phyloP scores from a whole-genome alignment of 2,888 invertebrate genomes.

The Pelosia muscerda region DNA sequence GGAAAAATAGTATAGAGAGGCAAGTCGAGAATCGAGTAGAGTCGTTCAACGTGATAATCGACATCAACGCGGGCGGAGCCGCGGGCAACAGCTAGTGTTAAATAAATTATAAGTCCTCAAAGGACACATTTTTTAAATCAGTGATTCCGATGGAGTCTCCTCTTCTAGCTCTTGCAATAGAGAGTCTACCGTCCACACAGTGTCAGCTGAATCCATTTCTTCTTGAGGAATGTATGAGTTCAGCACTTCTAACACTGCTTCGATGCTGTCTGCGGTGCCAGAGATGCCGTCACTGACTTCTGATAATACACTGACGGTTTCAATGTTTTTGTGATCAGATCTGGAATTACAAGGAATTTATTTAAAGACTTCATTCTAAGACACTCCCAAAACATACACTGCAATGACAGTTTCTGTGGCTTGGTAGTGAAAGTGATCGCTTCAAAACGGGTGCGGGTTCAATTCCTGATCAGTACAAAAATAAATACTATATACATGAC shows the following conservation, averaged over 20 bases:
- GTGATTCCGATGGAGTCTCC: slow-evolving; percentile 54
- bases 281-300: slow-evolving; percentile 74
- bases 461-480: too few relatives aligned
- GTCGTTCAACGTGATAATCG: too few relatives aligned
- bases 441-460: too few relatives aligned
- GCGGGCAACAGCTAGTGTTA: too few relatives aligned
- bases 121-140: background rate
- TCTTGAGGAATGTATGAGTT: slow-evolving; percentile 73
- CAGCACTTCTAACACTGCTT: slow-evolving; percentile 73
- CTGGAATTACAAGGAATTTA: slow-evolving; percentile 49
- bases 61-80: too few relatives aligned
- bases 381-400: too few relatives aligned
- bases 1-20: too few relatives aligned
- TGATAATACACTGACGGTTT: slow-evolving; percentile 75
- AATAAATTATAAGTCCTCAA: background rate
- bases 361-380: background rate
- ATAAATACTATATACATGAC: too few relatives aligned
- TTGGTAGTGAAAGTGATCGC: too few relatives aligned
- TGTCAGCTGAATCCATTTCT: slow-evolving; percentile 74
- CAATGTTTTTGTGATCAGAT: slow-evolving; percentile 68
- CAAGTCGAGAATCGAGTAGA: too few relatives aligned
- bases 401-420: too few relatives aligned
- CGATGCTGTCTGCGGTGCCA: slow-evolving; percentile 73
- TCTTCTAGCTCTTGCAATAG: slow-evolving; percentile 75
- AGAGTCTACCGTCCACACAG: slow-evolving; percentile 80